Evolutionary conservation across 2,113 vertebrate species (phyloP).

Genomic region (Zootoca vivipara): DNA sequence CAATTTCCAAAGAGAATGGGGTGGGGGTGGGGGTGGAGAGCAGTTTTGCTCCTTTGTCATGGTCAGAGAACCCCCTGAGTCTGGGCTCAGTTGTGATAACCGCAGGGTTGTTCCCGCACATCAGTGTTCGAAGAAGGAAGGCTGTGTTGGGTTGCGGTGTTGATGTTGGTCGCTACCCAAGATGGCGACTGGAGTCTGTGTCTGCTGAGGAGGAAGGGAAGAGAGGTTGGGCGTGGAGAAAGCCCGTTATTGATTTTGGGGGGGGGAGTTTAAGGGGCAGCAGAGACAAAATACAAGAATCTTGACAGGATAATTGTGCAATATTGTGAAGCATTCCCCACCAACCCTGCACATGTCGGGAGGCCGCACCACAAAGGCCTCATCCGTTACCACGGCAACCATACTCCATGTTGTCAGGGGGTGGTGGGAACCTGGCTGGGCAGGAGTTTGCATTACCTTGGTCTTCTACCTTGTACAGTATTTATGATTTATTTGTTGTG

Average conservation of each 20-base stretch:
- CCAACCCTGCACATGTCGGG: not conserved
- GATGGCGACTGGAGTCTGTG: not conserved
- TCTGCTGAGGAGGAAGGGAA: not conserved
- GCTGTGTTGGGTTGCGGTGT: not conserved
- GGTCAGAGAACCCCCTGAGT: fast-evolving
- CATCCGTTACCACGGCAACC: not conserved
- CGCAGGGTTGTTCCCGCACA: not conserved
- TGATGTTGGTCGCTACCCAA: no score
- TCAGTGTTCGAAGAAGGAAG: not conserved
- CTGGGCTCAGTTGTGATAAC: no score
- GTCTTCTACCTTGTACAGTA: slow-evolving; percentile 83
- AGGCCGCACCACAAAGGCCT: not conserved
- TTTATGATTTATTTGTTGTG: slow-evolving; percentile 71
- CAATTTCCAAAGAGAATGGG: not conserved
- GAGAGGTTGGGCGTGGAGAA: not conserved
- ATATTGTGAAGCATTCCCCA: not conserved
- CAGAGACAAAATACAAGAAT: no score
- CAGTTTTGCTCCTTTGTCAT: not conserved
- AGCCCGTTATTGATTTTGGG: not conserved
- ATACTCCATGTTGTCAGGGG: no score
- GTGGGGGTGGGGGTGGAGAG: not conserved
- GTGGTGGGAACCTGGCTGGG: not conserved
- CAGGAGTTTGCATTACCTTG: not conserved
- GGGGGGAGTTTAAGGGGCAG: not conserved
- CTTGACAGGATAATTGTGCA: not conserved